These are phyloP conservation scores for Dipodomys stephensi DNA, from an alignment of 2,113 vertebrate genomes.

Conservation along the genomic window DNA sequence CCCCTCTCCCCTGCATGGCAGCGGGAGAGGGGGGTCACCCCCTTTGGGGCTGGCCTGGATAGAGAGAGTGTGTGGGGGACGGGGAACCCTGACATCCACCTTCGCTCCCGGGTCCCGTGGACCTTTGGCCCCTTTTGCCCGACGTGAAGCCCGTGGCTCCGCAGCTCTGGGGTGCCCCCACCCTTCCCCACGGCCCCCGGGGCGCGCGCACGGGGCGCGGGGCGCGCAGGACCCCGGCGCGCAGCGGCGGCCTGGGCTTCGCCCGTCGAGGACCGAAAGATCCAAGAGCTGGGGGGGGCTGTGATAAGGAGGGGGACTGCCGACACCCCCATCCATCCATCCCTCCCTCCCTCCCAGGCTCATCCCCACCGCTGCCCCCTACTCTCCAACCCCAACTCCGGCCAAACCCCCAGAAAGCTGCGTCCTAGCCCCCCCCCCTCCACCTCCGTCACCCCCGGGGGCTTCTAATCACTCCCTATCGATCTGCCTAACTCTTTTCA, in stretches of 20 bases:
- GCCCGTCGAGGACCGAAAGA: slow-evolving; percentile 49
- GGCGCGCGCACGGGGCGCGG: too few relatives aligned
- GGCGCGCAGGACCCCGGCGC: background rate
- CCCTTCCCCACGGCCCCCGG: background rate
- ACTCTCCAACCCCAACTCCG: slow-evolving; percentile 59
- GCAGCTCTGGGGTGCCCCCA: background rate
- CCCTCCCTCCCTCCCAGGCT: slow-evolving; percentile 74
- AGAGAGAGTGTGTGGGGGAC: too few relatives aligned
- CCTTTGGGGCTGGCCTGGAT: too few relatives aligned
- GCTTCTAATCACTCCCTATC: slow-evolving; percentile 92
- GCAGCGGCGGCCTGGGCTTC: background rate
- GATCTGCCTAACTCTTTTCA: slow-evolving; percentile 95
- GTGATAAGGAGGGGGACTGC: too few relatives aligned
- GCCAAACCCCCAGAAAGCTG: slow-evolving; percentile 87
- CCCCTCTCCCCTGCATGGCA: background rate
- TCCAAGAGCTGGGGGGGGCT: too few relatives aligned
- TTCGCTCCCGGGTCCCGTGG: background rate
- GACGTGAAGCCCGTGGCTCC: background rate
- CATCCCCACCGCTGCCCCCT: slow-evolving; percentile 48
- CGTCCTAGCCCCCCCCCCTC: slow-evolving; percentile 79
- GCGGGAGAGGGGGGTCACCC: background rate
- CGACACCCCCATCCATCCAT: too few relatives aligned
- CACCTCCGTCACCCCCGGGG: slow-evolving; percentile 87
- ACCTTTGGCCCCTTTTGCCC: background rate
- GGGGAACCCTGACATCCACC: background rate